Evolutionary conservation across 2,888 invertebrate genomes (phyloP).

Genomic region (Philaethria dido): DNA sequence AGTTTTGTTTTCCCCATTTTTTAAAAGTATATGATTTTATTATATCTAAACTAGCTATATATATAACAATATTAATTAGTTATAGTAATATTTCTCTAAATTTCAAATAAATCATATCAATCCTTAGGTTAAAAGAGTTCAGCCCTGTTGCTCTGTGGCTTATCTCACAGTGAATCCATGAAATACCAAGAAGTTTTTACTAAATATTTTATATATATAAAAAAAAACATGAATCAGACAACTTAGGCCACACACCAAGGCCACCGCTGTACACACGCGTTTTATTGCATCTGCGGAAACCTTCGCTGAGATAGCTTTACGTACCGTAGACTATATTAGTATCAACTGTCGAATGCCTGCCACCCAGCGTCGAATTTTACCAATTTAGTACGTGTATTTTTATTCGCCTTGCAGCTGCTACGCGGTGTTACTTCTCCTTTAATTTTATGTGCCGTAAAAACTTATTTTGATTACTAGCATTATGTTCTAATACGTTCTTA

Average conservation of each 20-base stretch:
- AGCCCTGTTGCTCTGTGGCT: too few species aligned
- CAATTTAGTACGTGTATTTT: slow-evolving; percentile 33
- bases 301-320: slow-evolving; percentile 43
- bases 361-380: slow-evolving; percentile 41
- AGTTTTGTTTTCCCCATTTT: too few species aligned
- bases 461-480: not conserved
- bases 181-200: too few species aligned
- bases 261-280: slow-evolving; percentile 48
- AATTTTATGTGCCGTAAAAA: slow-evolving; percentile 27
- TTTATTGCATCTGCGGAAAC: slow-evolving; percentile 51
- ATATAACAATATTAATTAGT: too few species aligned
- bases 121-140: too few species aligned
- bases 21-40: too few species aligned
- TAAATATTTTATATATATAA: not conserved
- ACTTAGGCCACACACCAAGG: slow-evolving; percentile 27
- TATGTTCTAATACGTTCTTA: not conserved
- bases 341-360: slow-evolving; percentile 30
- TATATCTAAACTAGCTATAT: too few species aligned
- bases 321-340: slow-evolving; percentile 26
- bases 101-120: too few species aligned
- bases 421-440: slow-evolving; percentile 23
- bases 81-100: too few species aligned
- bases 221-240: not conserved
- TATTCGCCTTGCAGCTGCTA: slow-evolving; percentile 36
- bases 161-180: too few species aligned